Conservation (phyloP, 1,140 invertebrate genomes). For the Papilio polytes region DNA sequence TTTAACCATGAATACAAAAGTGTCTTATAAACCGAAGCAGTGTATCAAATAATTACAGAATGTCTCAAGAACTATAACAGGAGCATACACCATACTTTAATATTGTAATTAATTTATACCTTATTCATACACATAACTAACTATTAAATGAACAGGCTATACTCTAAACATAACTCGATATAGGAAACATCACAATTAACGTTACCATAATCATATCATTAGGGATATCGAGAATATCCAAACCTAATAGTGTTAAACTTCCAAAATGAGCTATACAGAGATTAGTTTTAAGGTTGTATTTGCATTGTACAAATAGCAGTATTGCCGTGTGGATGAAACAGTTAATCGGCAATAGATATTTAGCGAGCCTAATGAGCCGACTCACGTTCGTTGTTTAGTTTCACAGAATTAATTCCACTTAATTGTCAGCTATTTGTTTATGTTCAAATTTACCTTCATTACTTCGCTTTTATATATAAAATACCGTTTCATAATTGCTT, state of each 20-base stretch:
- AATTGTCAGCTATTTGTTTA: slow-evolving; percentile 22
- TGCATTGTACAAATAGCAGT: background rate
- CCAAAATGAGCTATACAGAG: background rate
- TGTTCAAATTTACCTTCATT: slow-evolving; percentile 7
- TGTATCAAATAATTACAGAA: no score
- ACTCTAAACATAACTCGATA: background rate
- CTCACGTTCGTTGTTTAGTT: slow-evolving; percentile 9
- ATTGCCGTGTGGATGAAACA: background rate
- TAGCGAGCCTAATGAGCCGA: slow-evolving; percentile 10
- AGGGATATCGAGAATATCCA: background rate
- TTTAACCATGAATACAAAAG: no score
- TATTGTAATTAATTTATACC: no score
- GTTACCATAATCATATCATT: background rate
- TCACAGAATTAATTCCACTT: slow-evolving; percentile 1
- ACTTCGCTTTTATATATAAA: background rate
- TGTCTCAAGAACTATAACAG: no score
- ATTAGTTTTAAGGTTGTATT: background rate
- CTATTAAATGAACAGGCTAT: background rate
- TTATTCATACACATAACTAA: background rate
- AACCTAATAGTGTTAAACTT: background rate
- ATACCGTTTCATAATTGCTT: no score
- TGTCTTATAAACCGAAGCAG: no score
- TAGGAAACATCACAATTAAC: background rate
- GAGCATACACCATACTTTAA: no score
- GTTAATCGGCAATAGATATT: slow-evolving; percentile 18